phyloP scores from a whole-genome alignment of 1,140 invertebrate genomes.

The Kradibia gibbosae region DNA sequence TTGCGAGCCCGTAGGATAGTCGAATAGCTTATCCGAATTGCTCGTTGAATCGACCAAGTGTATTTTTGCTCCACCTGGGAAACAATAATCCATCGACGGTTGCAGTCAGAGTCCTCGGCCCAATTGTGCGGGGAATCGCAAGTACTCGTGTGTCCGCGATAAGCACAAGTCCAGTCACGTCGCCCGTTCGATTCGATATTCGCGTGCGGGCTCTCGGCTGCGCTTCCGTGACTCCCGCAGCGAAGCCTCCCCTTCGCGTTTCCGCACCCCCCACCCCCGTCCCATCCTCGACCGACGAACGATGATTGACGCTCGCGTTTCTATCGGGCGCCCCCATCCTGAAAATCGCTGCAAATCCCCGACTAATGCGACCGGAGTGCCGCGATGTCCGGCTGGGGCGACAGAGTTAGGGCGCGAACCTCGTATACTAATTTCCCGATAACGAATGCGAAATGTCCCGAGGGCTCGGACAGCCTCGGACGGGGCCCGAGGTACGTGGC shows the following conservation, averaged over 20 bases:
- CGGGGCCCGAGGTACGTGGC: not conserved
- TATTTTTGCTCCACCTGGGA: not conserved
- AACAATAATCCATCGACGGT: not conserved
- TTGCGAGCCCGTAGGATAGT: not conserved
- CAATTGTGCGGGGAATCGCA: not conserved
- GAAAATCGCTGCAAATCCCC: slow-evolving; percentile 48
- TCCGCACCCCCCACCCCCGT: not conserved
- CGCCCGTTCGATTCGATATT: slow-evolving; percentile 43
- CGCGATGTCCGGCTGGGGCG: not conserved
- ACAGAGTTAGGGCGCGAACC: not conserved
- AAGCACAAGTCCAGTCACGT: slow-evolving; percentile 43
- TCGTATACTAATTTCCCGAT: slow-evolving; percentile 46
- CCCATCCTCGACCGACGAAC: not conserved
- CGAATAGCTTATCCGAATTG: not conserved
- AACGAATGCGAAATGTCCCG: slow-evolving; percentile 36
- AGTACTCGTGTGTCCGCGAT: not conserved
- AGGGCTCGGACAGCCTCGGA: not conserved
- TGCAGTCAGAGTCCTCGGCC: not conserved
- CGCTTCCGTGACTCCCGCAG: not conserved
- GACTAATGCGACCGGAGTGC: slow-evolving; percentile 26
- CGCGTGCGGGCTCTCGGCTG: not conserved
- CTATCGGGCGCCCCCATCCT: not conserved
- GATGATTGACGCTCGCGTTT: slow-evolving; percentile 20
- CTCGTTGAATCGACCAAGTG: not conserved
- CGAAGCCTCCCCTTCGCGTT: not conserved